Base-by-base conservation (phyloP, 2,888 invertebrate genomes). In the Andrena camellia region DNA sequence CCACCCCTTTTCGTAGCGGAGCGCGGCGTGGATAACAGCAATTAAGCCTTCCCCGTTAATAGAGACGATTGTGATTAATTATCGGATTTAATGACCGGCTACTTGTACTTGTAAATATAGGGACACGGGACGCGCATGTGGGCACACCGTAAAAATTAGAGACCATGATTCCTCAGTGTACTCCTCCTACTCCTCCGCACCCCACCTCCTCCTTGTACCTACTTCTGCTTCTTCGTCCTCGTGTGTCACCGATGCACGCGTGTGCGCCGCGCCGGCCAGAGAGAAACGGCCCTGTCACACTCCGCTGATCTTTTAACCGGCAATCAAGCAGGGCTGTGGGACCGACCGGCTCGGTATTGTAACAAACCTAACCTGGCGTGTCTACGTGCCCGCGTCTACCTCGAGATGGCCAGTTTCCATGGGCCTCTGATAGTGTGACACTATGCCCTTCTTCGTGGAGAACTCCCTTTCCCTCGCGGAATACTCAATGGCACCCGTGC, bases 21-120 rank as follows among this genome's bases (percentile, higher is more conserved):
- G 85, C 89, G 81, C 86, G 84, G 86, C 89, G 90, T 90, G 93
- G 92, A 93, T 93, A 93, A 93, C 93, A 93, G 92, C 93, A 93
- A 93, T 93, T 93, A 93, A 93, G 90, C 90, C 91, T 86, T 83
- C 90, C 91, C 92, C 92, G 92, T 93, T 93, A 93, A 93, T 93
- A 91, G 90, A 93, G 91, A 93, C 92, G 91, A 93, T 93, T 93
- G 93, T 93, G 92, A 93, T 93, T 93, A 93, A 93, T 93, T 93
- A 93, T 93, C 90, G 89, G 91, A 93, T 92, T 92, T 93, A 93
- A 93, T 93, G 93, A 92, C 92, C 91, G 92, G 91, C 92, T 88
- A 86, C 85, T 84, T 87, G 91, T 89, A 91, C 91, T 92, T 93
- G 90, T 93, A 91, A 93, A 92, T 93, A 93, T 90, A 92, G 89